A percentile compares a stretch with the other conserved stretches of the same genome.
These are phyloP conservation scores for Sylvia atricapilla DNA, from an alignment of 2,113 vertebrate species.

Conservation along the genomic window DNA sequence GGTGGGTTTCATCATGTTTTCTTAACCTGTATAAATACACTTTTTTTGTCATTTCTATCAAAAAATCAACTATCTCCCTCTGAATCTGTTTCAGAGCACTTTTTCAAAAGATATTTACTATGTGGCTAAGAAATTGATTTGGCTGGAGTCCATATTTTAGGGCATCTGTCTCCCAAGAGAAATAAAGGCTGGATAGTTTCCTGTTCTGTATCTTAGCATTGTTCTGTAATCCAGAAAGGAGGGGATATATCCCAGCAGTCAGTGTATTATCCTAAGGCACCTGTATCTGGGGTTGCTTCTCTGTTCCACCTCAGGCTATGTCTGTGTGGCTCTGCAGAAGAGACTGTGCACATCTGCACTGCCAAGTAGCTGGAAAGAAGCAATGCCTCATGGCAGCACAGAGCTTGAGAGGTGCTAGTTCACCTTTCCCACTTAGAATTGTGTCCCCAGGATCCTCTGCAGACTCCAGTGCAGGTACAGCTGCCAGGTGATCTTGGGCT, in stretches of 20 bases:
- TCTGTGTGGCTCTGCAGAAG: neutral
- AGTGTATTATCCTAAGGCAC: neutral
- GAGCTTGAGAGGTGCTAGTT: accelerated
- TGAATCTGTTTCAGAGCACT: neutral
- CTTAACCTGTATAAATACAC: neutral
- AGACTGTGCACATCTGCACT: neutral
- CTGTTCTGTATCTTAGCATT: neutral
- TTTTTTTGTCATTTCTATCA: neutral
- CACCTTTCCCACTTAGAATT: neutral
- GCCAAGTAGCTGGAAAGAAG: neutral
- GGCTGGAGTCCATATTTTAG: neutral
- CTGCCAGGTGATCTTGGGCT: neutral
- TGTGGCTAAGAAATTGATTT: neutral
- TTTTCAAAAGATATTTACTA: neutral
- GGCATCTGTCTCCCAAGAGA: neutral
- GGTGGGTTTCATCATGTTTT: neutral
- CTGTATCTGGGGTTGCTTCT: neutral
- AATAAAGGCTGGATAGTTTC: neutral
- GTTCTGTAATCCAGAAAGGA: neutral
- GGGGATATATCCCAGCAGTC: neutral
- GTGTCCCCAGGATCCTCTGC: neutral
- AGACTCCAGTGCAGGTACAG: neutral
- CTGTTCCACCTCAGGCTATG: accelerated
- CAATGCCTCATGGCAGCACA: accelerated
- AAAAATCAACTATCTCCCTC: neutral